phyloP scores from a whole-genome alignment of 2,113 vertebrate species.

The Tricholaema leucomelas region DNA sequence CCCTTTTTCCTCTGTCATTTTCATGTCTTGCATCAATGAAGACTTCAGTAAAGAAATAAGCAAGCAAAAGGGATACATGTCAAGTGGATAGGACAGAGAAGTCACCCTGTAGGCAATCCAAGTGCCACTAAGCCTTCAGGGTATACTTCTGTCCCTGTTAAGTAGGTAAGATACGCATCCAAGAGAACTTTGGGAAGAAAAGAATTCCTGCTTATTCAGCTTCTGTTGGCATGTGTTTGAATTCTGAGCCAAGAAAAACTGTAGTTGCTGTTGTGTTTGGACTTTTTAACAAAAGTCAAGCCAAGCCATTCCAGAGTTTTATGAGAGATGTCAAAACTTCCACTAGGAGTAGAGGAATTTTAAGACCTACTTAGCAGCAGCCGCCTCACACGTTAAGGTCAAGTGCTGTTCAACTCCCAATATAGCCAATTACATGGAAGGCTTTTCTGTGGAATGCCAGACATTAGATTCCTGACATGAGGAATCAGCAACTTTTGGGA shows the following conservation, averaged over 20 bases:
- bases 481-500: background rate
- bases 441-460: background rate
- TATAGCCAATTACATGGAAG: background rate
- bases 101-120: background rate
- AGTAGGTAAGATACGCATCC: background rate
- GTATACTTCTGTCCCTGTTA: background rate
- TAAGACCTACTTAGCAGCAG: background rate
- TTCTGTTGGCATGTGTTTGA: background rate
- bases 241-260: background rate
- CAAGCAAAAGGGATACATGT: background rate
- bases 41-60: background rate
- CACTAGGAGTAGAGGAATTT: background rate
- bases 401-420: background rate
- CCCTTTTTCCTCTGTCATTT: background rate
- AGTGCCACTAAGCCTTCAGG: background rate
- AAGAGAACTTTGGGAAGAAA: background rate
- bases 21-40: background rate
- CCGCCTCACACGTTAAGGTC: background rate
- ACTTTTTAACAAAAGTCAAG: background rate
- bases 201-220: background rate
- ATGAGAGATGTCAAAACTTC: background rate
- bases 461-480: background rate
- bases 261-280: background rate
- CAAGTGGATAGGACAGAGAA: background rate
- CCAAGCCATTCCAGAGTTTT: background rate